phyloP scores from a whole-genome alignment of 2,113 vertebrate genomes.

The Spilogale gracilis region DNA sequence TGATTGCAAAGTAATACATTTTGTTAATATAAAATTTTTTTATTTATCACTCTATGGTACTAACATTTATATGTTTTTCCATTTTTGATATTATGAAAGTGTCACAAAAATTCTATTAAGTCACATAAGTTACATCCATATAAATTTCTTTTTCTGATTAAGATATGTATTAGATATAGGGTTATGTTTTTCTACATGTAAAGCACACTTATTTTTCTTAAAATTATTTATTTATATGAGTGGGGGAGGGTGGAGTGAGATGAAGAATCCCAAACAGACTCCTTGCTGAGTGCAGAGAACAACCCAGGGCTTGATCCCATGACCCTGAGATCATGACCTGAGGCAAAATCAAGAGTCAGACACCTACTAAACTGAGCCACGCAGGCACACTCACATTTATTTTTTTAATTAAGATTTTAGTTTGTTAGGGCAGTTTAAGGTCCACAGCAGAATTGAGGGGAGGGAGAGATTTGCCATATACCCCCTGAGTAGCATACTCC shows the following conservation, averaged over 20 bases:
- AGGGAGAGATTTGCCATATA: background rate
- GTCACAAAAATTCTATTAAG: background rate
- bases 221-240: background rate
- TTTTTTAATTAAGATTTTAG: background rate
- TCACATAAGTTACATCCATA: background rate
- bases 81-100: conserved; percentile 20
- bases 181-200: background rate
- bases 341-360: background rate
- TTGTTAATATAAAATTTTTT: background rate
- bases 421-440: background rate
- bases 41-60: background rate
- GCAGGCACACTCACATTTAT: background rate
- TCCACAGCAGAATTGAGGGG: background rate
- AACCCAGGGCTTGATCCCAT: background rate
- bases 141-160: background rate
- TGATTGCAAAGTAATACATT: background rate
- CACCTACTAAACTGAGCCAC: background rate
- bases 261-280: background rate
- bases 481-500: background rate
- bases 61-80: background rate
- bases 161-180: background rate
- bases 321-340: background rate
- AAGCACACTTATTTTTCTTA: background rate
- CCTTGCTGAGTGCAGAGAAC: background rate
- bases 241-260: background rate